Base-by-base conservation (phyloP, 1,140 invertebrate species). In the Myzus persicae region DNA sequence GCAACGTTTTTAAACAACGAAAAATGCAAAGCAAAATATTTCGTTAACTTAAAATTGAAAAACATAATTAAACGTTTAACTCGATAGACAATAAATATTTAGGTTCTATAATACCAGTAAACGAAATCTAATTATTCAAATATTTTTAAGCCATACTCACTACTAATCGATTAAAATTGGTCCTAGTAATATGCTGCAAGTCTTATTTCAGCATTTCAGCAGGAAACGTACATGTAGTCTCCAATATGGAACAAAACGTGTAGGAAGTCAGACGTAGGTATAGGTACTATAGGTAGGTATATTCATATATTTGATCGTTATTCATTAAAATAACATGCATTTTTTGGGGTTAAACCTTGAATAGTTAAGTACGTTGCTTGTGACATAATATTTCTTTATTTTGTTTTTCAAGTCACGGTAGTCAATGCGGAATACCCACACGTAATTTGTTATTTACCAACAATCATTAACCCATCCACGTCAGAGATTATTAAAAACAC, bases 381-480 rank as follows among this genome's bases (percentile, higher is more conserved):
- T 76, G 59, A 76, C 20, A 76, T n/a, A 76, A 76, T n/a, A 76
- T 82, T 81, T 82, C 36, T 82, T 22, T 40, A 82, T 82, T 82
- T 38, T 82, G 20, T 82, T 40, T 82, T 24, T 7, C 22, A 24
- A 40, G 22, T 40, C 22, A 7, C 38, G 2, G 7, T 22, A 22
- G 36, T 40, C 36, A 82, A 82, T 82, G 24, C 38, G n/a, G 6
- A 24, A 38, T 82, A 40, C 81, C 38, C 38, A 18, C 40, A 40
- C 81, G 81, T 82, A 82, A 82, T 82, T 82, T 82, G 36, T 40
- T 82, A 76, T 76, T 76, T 82, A 82, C 20, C 81, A 40, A 82
- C 36, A 40, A 82, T 82, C 22, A 38, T 40, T 40, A 82, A 82
- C 81, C 38, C 36, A 82, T 40, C 36, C 8, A 8, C 20, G 81